Conservation (phyloP, 2,113 vertebrate genomes). For the Platycercus adscitus region DNA sequence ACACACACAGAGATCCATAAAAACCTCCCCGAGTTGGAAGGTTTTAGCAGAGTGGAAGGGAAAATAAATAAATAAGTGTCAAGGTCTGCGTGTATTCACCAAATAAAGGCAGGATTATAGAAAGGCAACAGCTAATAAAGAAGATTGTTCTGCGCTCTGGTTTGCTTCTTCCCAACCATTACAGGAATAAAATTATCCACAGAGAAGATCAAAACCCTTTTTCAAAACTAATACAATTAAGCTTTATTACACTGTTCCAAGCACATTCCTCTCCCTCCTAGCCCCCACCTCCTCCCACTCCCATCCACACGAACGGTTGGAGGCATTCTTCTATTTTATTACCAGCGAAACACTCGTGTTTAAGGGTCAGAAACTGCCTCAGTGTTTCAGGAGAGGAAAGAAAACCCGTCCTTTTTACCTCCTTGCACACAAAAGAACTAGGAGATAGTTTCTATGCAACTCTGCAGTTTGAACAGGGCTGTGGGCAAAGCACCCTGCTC, state of each 20-base stretch:
- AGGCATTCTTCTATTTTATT: slow-evolving; percentile 55
- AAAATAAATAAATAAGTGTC: slow-evolving; percentile 68
- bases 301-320: slow-evolving; percentile 10
- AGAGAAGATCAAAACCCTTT: slow-evolving; percentile 72
- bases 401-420: slow-evolving; percentile 32
- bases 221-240: slow-evolving; percentile 78
- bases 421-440: background rate
- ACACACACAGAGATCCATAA: background rate
- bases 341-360: slow-evolving; percentile 52
- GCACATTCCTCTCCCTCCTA: slow-evolving; percentile 48
- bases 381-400: slow-evolving; percentile 30
- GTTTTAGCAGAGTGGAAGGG: slow-evolving; percentile 22
- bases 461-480: background rate
- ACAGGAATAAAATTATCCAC: slow-evolving; percentile 74
- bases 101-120: slow-evolving; percentile 73
- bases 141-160: slow-evolving; percentile 59
- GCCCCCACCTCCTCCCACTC: slow-evolving; percentile 20
- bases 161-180: slow-evolving; percentile 72
- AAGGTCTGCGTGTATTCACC: slow-evolving; percentile 69
- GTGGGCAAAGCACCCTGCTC: background rate
- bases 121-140: slow-evolving; percentile 78
- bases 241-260: slow-evolving; percentile 69
- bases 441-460: background rate
- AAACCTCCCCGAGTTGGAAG: background rate
- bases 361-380: slow-evolving; percentile 61